Conservation (phyloP, 2,888 invertebrate species). For the Nasonia oneida region DNA sequence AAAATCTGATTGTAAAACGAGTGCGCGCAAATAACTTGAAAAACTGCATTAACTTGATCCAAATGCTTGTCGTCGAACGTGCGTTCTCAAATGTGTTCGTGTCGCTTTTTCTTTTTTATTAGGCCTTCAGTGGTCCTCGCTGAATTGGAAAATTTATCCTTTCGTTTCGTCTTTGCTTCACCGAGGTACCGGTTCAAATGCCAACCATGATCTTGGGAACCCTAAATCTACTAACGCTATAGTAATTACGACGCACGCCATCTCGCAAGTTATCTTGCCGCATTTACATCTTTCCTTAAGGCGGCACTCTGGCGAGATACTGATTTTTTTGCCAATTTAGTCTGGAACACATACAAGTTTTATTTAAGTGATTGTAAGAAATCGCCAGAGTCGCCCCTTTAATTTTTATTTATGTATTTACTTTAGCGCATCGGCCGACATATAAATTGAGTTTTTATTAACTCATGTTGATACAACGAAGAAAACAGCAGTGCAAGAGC, state of each 20-base stretch:
- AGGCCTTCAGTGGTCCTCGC: slow-evolving; percentile 59
- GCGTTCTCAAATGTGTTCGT: slow-evolving; percentile 43
- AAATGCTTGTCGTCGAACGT: slow-evolving; percentile 52
- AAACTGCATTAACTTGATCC: slow-evolving; percentile 36
- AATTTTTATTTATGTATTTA: slow-evolving; percentile 29
- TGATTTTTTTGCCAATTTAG: slow-evolving; percentile 5
- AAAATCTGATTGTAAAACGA: slow-evolving; percentile 20
- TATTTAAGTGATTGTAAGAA: slow-evolving; percentile 18
- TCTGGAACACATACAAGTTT: slow-evolving; percentile 18
- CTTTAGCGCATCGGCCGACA: slow-evolving; percentile 16
- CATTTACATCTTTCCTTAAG: slow-evolving; percentile 49
- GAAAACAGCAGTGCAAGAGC: slow-evolving; percentile 49
- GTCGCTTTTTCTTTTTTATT: slow-evolving; percentile 34
- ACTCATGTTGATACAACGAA: slow-evolving; percentile 50
- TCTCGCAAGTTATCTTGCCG: slow-evolving; percentile 44
- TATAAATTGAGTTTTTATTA: slow-evolving; percentile 52
- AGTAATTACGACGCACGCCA: slow-evolving; percentile 48
- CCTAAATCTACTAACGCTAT: slow-evolving; percentile 55
- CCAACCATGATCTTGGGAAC: slow-evolving; percentile 54
- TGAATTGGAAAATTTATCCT: slow-evolving; percentile 39
- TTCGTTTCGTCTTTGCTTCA: slow-evolving; percentile 36
- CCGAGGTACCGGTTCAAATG: slow-evolving; percentile 57
- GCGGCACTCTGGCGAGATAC: slow-evolving; percentile 5
- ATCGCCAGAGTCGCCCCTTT: slow-evolving; percentile 38
- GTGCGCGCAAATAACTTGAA: not conserved